These are phyloP conservation scores for Drosophila repletoides DNA, from an alignment of 1,140 invertebrate genomes.

Conservation along the genomic window DNA sequence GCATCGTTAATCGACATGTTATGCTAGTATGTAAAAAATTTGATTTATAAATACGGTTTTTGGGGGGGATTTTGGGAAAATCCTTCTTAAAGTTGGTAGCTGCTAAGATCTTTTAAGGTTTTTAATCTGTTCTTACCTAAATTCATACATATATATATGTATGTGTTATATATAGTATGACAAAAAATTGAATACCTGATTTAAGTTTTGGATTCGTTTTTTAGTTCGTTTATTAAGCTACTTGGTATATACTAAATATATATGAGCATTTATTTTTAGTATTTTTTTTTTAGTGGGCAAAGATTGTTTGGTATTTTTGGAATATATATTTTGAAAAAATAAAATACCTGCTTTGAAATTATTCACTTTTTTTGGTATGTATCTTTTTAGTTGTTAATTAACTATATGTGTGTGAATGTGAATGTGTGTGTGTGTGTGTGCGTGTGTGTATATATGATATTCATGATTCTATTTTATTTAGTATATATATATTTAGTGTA, in stretches of 20 bases:
- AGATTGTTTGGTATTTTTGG: slow-evolving; percentile 35
- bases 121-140: slow-evolving; percentile 16
- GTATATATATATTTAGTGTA: slow-evolving; percentile 34
- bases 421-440: slow-evolving; percentile 26
- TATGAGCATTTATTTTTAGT: slow-evolving; percentile 54
- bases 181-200: slow-evolving; percentile 78
- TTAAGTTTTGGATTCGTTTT: slow-evolving; percentile 78
- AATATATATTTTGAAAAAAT: slow-evolving; percentile 60
- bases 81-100: slow-evolving; percentile 35
- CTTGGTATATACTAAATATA: too few species aligned
- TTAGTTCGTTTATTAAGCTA: slow-evolving; percentile 55
- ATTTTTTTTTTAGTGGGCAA: slow-evolving; percentile 19
- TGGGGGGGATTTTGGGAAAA: slow-evolving; percentile 34
- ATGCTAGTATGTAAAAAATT: slow-evolving; percentile 61
- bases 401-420: slow-evolving; percentile 51
- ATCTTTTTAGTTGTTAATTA: slow-evolving; percentile 61
- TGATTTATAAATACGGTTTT: slow-evolving; percentile 54
- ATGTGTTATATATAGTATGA: slow-evolving; percentile 49
- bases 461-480: slow-evolving; percentile 27
- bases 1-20: slow-evolving; percentile 59
- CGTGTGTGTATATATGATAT: slow-evolving; percentile 34
- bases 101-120: slow-evolving; percentile 28
- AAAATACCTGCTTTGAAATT: slow-evolving; percentile 70
- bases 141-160: slow-evolving; percentile 24
- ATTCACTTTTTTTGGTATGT: slow-evolving; percentile 68